These are phyloP conservation scores for Drosophila mauritiana DNA, from an alignment of 1,140 invertebrate genomes.

Conservation along the genomic window DNA sequence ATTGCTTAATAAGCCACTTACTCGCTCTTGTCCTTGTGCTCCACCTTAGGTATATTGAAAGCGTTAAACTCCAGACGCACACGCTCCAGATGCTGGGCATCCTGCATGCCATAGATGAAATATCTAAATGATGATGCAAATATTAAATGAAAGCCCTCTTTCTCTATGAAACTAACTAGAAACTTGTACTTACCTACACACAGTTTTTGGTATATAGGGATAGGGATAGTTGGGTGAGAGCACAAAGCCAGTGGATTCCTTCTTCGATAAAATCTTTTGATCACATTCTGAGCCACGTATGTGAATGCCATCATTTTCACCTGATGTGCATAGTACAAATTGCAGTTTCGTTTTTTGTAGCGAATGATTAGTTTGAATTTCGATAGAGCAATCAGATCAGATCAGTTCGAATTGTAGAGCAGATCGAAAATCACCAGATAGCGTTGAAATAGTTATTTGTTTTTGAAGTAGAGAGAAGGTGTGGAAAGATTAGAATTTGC, in stretches of 20 bases:
- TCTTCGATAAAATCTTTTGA: slow-evolving; percentile 97
- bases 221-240: slow-evolving; percentile 98
- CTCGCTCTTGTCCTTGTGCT: slow-evolving; percentile 86
- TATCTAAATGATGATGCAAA: slow-evolving; percentile 87
- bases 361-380: slow-evolving; percentile 31
- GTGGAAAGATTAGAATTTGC: slow-evolving; percentile 10
- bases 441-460: slow-evolving; percentile 20
- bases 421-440: slow-evolving; percentile 25
- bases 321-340: slow-evolving; percentile 61
- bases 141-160: neutral
- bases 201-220: slow-evolving; percentile 96
- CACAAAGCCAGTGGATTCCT: slow-evolving; percentile 95
- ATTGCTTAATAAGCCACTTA: slow-evolving; percentile 3
- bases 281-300: slow-evolving; percentile 98
- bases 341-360: slow-evolving; percentile 47
- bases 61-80: slow-evolving; percentile 94
- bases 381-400: slow-evolving; percentile 40
- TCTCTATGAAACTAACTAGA: neutral
- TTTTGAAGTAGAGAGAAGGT: slow-evolving; percentile 29
- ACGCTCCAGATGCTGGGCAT: slow-evolving; percentile 96
- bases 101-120: slow-evolving; percentile 98
- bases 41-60: slow-evolving; percentile 95
- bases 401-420: slow-evolving; percentile 16
- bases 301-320: slow-evolving; percentile 93
- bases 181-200: slow-evolving; percentile 89